Percentiles rank a stretch among this genome's conserved stretches.
phyloP scores from a whole-genome alignment of 35 echinoderm and acorn worm species.

The Acanthaster planci region DNA sequence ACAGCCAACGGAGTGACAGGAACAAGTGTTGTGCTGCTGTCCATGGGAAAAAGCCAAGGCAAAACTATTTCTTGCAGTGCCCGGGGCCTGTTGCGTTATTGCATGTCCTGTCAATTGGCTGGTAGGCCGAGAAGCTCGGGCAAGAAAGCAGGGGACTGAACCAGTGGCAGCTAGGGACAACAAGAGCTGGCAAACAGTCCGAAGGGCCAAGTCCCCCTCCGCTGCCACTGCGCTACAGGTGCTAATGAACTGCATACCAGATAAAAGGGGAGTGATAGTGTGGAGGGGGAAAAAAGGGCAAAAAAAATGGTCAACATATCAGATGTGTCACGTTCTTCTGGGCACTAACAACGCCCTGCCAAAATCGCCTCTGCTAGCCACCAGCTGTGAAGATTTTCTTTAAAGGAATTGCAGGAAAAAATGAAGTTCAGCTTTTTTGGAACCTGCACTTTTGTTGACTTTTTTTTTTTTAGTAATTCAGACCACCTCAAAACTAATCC shows the following conservation, averaged over 20 bases:
- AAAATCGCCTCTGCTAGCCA: not conserved
- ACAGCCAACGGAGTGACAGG: constrained; percentile 52
- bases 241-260: constrained; percentile 17
- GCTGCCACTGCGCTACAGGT: not conserved
- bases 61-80: constrained; percentile 63
- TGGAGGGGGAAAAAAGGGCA: too few species aligned
- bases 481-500: too few species aligned
- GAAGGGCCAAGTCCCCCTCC: too few species aligned
- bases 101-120: constrained; percentile 18
- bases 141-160: too few species aligned
- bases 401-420: too few species aligned
- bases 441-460: too few species aligned
- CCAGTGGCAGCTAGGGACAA: not conserved
- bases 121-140: not conserved
- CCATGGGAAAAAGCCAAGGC: constrained; percentile 44
- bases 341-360: constrained; percentile 9
- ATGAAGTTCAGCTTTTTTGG: too few species aligned
- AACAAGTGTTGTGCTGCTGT: constrained; percentile 56
- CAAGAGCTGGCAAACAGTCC: not conserved
- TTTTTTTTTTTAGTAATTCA: too few species aligned
- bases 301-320: constrained; percentile 10
- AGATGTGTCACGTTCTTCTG: not conserved
- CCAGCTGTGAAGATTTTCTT: too few species aligned
- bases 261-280: not conserved
- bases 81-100: constrained; percentile 46